Percentiles rank a stretch among this genome's conserved stretches.
Evolutionary conservation across 2,113 vertebrate genomes (phyloP).

Genomic region (Crypturellus undulatus): DNA sequence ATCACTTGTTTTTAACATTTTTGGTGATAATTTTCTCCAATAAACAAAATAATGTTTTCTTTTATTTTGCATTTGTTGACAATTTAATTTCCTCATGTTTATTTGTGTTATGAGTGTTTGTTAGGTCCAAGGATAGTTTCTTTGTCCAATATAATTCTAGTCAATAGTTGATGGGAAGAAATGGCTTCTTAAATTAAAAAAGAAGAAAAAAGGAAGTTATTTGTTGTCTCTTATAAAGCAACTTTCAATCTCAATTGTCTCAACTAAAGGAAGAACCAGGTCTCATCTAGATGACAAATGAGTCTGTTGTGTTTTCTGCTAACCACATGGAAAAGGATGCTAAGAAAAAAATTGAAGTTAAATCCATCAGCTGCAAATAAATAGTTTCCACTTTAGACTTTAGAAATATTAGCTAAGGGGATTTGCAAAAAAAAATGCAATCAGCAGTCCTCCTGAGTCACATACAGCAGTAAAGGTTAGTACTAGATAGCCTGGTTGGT

Average conservation of each 20-base stretch:
- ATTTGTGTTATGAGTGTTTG: constrained; percentile 26
- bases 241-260: neutral
- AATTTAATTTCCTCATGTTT: constrained; percentile 25
- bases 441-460: neutral
- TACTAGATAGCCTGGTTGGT: neutral
- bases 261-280: neutral
- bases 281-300: neutral
- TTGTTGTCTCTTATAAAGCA: constrained; percentile 2
- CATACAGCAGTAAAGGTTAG: neutral
- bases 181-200: constrained; percentile 17
- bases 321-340: neutral
- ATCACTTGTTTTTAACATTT: neutral
- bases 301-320: neutral
- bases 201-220: neutral
- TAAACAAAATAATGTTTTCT: neutral
- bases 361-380: neutral
- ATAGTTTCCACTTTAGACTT: neutral
- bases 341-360: neutral
- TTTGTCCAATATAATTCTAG: constrained; percentile 45
- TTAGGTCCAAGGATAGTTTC: constrained; percentile 31
- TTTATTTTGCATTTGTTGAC: neutral
- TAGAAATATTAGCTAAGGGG: neutral
- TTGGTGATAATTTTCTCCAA: neutral
- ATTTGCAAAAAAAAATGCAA: neutral
- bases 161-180: constrained; percentile 13